Conservation (phyloP, 2,888 invertebrate genomes). For the Euspilapteryx auroguttella region DNA sequence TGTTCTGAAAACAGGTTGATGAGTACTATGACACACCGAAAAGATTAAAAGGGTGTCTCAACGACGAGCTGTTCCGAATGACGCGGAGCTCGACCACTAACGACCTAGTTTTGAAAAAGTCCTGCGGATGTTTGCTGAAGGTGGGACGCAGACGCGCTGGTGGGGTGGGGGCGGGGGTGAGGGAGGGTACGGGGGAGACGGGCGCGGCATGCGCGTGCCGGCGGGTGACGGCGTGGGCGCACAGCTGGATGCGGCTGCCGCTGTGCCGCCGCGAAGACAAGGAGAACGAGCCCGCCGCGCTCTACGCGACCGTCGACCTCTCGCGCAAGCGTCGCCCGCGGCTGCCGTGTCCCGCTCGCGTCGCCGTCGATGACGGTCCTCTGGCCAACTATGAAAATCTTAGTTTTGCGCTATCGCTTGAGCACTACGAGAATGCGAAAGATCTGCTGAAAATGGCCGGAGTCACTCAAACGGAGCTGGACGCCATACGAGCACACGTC, state of each 20-base stretch:
- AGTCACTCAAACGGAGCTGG: slow-evolving; percentile 52
- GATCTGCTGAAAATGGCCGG: slow-evolving; percentile 64
- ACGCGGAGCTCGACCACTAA: slow-evolving; percentile 53
- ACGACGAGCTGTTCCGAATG: slow-evolving; percentile 42
- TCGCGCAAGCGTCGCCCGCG: slow-evolving; percentile 63
- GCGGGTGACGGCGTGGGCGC: slow-evolving; percentile 68
- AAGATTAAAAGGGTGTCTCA: slow-evolving; percentile 70
- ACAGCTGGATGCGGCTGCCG: slow-evolving; percentile 63
- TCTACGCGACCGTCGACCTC: slow-evolving; percentile 72
- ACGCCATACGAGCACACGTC: slow-evolving; percentile 33
- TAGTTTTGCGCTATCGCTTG: slow-evolving; percentile 75
- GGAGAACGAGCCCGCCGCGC: slow-evolving; percentile 57
- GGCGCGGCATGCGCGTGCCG: slow-evolving; percentile 56
- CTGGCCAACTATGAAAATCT: slow-evolving; percentile 71
- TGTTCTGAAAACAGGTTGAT: too few species aligned
- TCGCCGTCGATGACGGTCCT: slow-evolving; percentile 41
- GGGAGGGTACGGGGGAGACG: slow-evolving; percentile 26
- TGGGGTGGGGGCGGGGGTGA: slow-evolving; percentile 32
- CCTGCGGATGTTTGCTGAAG: slow-evolving; percentile 70
- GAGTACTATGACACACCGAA: slow-evolving; percentile 76
- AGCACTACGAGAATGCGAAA: slow-evolving; percentile 79
- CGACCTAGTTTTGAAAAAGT: slow-evolving; percentile 64
- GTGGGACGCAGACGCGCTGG: slow-evolving; percentile 32
- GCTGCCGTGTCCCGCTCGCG: slow-evolving; percentile 14
- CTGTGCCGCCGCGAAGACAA: slow-evolving; percentile 51